Evolutionary conservation across 2,888 invertebrate species (phyloP).

Genomic region (Coenonympha glycerion): DNA sequence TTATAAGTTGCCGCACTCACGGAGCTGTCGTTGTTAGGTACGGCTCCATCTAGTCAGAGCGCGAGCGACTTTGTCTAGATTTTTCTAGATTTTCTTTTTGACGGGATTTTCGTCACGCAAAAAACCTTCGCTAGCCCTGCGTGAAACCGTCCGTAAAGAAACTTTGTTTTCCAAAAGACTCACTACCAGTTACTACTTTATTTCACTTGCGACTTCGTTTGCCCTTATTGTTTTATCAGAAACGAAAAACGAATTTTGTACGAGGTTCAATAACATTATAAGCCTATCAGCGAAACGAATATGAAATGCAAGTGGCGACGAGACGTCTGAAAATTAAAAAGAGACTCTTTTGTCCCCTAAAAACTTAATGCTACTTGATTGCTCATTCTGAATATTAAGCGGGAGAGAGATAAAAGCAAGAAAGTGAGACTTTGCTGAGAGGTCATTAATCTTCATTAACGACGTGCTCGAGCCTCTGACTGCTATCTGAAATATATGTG

Average conservation of each 20-base stretch:
- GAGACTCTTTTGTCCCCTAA: constrained; percentile 4
- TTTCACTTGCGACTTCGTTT: neutral
- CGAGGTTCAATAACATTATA: neutral
- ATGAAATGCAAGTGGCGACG: constrained; percentile 1
- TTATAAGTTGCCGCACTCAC: too few species aligned
- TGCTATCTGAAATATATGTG: constrained; percentile 13
- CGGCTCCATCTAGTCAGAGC: too few species aligned
- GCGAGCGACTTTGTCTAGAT: too few species aligned
- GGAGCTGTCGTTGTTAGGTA: too few species aligned
- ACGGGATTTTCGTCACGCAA: too few species aligned
- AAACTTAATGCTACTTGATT: constrained; percentile 13
- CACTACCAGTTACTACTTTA: too few species aligned
- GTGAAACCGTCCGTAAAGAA: too few species aligned
- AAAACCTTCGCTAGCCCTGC: too few species aligned
- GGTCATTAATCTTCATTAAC: constrained; percentile 15
- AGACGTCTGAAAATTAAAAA: constrained; percentile 1
- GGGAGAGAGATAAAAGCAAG: constrained; percentile 10
- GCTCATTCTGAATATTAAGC: constrained; percentile 13
- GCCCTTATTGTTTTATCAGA: neutral
- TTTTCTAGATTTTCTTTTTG: too few species aligned
- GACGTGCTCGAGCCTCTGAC: constrained; percentile 3
- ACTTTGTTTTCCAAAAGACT: too few species aligned
- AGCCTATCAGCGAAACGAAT: neutral
- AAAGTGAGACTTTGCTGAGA: constrained; percentile 10
- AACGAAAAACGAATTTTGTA: neutral